Percentiles rank a stretch among this genome's conserved stretches.
Conservation (phyloP, 1,140 invertebrate species). For the Calycopis cecrops region DNA sequence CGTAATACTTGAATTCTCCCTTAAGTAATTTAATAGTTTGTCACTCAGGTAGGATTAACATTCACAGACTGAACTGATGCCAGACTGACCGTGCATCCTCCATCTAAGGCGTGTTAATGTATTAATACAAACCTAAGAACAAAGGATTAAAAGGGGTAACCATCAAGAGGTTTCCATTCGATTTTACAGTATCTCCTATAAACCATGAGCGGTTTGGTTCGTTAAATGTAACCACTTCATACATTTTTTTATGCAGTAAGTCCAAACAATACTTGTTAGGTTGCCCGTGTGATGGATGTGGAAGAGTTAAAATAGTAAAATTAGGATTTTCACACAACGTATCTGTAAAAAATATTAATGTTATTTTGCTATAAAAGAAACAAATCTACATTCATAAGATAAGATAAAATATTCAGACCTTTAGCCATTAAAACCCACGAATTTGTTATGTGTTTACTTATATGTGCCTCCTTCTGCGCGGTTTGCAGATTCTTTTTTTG, state of each 20-base stretch:
- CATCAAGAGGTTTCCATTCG: conserved; percentile 83
- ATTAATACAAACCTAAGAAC: conserved; percentile 76
- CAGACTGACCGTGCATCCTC: too few species aligned
- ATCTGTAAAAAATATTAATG: conserved; percentile 52
- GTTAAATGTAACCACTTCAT: conserved; percentile 75
- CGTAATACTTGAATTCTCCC: too few species aligned
- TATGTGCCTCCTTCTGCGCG: conserved; percentile 14
- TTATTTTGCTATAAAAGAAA: background rate
- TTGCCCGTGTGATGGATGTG: conserved; percentile 79
- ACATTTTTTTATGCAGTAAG: conserved; percentile 70
- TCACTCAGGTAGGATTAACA: too few species aligned
- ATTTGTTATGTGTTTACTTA: conserved; percentile 64
- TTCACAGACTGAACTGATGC: too few species aligned
- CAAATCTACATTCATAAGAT: background rate
- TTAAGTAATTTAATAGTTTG: too few species aligned
- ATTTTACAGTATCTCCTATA: conserved; percentile 75
- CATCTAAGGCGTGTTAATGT: too few species aligned
- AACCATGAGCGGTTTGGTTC: conserved; percentile 45
- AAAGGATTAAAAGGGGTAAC: conserved; percentile 83
- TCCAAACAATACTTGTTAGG: conserved; percentile 79
- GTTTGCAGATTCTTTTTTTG: conserved; percentile 32
- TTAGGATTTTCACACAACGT: conserved; percentile 77
- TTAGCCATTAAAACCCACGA: conserved; percentile 81
- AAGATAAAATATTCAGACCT: conserved; percentile 71
- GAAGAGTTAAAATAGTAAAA: conserved; percentile 83